A percentile compares a stretch with the other conserved stretches of the same genome.
Conservation (phyloP, 2,113 vertebrate genomes). For the Theristicus caerulescens region DNA sequence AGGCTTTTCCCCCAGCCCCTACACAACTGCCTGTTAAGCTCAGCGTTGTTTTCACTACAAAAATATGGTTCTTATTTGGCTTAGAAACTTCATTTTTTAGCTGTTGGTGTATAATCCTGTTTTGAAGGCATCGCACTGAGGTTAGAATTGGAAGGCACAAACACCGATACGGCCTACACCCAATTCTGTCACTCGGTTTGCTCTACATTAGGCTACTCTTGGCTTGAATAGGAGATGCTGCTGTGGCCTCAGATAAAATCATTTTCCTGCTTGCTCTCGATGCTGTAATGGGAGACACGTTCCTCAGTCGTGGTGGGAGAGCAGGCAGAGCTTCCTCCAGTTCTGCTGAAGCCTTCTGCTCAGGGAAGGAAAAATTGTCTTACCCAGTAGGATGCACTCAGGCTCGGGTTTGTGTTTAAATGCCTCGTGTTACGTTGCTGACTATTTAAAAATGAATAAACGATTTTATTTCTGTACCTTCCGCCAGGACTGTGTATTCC, state of each 20-base stretch:
- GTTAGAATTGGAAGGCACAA: background rate
- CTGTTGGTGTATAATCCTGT: background rate
- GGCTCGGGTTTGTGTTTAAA: background rate
- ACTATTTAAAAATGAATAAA: background rate
- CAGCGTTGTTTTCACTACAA: background rate
- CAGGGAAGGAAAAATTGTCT: background rate
- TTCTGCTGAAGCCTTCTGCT: background rate
- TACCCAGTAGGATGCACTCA: background rate
- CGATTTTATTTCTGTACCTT: background rate
- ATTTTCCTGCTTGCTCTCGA: background rate
- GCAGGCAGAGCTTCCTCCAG: background rate
- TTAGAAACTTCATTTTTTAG: background rate
- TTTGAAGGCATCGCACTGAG: background rate
- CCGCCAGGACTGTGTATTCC: rapidly evolving
- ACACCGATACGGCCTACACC: too few relatives aligned
- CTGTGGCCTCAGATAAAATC: background rate
- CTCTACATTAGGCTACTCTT: background rate
- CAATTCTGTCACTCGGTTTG: background rate
- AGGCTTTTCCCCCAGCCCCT: background rate
- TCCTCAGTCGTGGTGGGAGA: background rate
- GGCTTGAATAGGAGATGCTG: background rate
- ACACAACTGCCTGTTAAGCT: background rate
- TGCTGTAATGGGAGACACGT: background rate
- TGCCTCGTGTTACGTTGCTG: background rate
- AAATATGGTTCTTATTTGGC: background rate